Percentiles rank a stretch among this genome's conserved stretches.
Conservation (phyloP, 2,113 vertebrate species). For the Arothron firmamentum region DNA sequence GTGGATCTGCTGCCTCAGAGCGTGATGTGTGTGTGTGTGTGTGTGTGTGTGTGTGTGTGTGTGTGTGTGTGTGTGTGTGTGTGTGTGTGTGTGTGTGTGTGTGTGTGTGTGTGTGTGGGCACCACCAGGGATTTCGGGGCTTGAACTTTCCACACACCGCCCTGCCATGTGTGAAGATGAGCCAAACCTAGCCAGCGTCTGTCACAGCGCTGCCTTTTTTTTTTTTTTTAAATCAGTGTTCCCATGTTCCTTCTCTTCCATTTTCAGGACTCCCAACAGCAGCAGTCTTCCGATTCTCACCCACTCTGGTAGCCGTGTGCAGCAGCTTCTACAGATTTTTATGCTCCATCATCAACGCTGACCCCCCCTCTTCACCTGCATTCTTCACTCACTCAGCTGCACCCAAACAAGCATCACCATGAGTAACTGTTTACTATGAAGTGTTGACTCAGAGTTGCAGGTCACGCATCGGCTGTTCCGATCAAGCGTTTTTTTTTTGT, state of each 20-base stretch:
- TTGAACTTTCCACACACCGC: constrained; percentile 1
- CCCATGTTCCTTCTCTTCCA: not conserved
- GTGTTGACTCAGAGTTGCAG: constrained; percentile 37
- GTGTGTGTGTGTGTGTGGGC: not conserved
- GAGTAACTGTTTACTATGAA: constrained; percentile 43
- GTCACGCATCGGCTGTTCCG: constrained; percentile 11
- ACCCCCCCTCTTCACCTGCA: not conserved
- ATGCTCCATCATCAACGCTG: not conserved
- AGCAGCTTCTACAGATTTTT: too few species aligned
- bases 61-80: not conserved
- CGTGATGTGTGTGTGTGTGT: not conserved
- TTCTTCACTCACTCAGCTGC: constrained; percentile 5
- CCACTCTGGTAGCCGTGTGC: too few species aligned
- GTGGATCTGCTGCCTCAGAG: constrained; percentile 14
- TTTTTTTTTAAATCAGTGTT: too few species aligned
- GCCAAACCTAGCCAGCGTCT: not conserved
- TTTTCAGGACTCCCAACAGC: not conserved
- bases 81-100: not conserved
- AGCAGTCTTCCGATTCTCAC: not conserved
- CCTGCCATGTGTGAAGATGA: constrained; percentile 5
- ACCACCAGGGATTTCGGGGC: not conserved
- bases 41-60: not conserved
- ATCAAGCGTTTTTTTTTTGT: not conserved
- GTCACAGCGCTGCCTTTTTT: too few species aligned
- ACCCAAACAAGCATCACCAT: constrained; percentile 23